These are phyloP conservation scores for Conus ventricosus DNA, from an alignment of 1,140 invertebrate genomes.

Conservation along the genomic window DNA sequence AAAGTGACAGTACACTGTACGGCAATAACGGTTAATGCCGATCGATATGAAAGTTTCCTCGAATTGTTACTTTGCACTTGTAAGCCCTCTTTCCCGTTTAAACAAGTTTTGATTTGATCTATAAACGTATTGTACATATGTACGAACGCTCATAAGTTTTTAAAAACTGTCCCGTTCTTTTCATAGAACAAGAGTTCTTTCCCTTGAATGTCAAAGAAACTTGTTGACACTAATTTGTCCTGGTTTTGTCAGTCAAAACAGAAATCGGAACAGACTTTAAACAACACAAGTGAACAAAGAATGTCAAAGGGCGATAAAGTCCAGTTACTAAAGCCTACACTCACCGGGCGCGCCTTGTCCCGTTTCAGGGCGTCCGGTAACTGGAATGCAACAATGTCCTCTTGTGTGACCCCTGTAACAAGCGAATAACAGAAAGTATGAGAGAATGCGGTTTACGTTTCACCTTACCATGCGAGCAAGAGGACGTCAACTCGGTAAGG, in stretches of 20 bases:
- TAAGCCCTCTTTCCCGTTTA: too few species aligned
- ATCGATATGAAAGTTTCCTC: too few species aligned
- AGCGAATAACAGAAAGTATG: constrained; percentile 47
- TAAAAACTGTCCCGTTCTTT: background rate
- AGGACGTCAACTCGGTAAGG: constrained; percentile 14
- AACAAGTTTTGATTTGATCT: too few species aligned
- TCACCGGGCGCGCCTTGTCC: constrained; percentile 57
- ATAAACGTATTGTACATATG: too few species aligned
- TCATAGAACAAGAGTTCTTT: background rate
- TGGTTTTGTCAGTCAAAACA: background rate
- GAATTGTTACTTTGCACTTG: too few species aligned
- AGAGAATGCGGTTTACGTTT: constrained; percentile 33
- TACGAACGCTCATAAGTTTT: background rate
- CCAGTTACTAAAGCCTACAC: too few species aligned
- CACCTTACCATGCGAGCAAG: constrained; percentile 28
- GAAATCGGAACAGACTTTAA: background rate
- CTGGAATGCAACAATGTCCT: constrained; percentile 66
- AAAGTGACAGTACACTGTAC: too few species aligned
- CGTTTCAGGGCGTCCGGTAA: constrained; percentile 59
- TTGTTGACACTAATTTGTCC: constrained; percentile 13
- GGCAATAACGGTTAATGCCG: too few species aligned
- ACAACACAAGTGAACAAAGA: background rate
- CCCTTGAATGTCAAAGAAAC: constrained; percentile 17
- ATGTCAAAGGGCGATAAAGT: too few species aligned
- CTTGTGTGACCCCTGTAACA: constrained; percentile 59